These are phyloP conservation scores for Agrochola lota DNA, from an alignment of 2,888 invertebrate genomes.

Conservation along the genomic window DNA sequence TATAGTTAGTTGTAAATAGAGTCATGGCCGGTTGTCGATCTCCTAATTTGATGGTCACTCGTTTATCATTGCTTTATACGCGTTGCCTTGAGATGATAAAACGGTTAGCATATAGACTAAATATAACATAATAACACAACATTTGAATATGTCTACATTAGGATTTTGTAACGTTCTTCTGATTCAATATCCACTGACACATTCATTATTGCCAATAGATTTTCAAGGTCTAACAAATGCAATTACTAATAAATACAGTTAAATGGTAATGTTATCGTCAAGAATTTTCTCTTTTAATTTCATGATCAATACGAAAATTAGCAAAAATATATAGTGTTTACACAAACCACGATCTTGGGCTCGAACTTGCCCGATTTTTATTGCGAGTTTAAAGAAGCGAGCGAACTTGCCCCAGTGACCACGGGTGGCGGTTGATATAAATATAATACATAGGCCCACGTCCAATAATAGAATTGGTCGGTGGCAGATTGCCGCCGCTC, in stretches of 20 bases:
- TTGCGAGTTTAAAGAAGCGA: conserved; percentile 85
- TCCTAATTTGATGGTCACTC: conserved; percentile 87
- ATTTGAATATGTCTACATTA: conserved; percentile 46
- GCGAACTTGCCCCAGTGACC: conserved; percentile 89
- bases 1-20: conserved; percentile 79
- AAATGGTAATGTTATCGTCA: conserved; percentile 22
- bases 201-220: conserved; percentile 43
- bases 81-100: conserved; percentile 79
- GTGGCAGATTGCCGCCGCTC: conserved; percentile 76
- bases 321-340: conserved; percentile 72
- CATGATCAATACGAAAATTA: conserved; percentile 63
- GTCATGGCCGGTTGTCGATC: conserved; percentile 90
- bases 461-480: conserved; percentile 79
- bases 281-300: conserved; percentile 43
- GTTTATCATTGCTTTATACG: conserved; percentile 78
- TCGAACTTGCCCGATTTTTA: conserved; percentile 89
- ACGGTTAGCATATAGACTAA: conserved; percentile 57
- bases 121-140: conserved; percentile 56
- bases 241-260: conserved; percentile 34
- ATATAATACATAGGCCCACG: conserved; percentile 82
- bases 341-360: conserved; percentile 83
- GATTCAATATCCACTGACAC: conserved; percentile 20
- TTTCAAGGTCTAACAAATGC: conserved; percentile 53
- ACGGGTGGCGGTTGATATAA: conserved; percentile 83
- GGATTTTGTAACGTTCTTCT: conserved; percentile 45